Base-by-base conservation (phyloP, 1,140 invertebrate species). In the Ladona fulva region DNA sequence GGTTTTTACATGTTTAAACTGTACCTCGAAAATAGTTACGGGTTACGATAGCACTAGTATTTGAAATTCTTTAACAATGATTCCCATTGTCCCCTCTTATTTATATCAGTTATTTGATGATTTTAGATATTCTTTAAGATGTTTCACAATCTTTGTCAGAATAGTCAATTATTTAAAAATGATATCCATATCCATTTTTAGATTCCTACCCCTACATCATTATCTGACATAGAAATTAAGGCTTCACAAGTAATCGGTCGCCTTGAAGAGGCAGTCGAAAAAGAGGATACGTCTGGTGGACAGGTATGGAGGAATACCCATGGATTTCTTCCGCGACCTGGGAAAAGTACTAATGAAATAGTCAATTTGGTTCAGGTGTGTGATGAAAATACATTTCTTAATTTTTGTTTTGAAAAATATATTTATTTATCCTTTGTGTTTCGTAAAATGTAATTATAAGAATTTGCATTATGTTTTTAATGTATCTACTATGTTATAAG, bases 171-270 rank as follows among this genome's bases (percentile, higher is more conserved):
- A 37, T 8, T 37, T 37, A 37, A 8, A 37, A 37, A 37, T 37
- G 29, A n/a, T n/a, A n/a, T 37, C 3, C 8, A 37, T 37, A 1
- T 37, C 1, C 8, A 37, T 37, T 66, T 66, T 16, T 12, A 66
- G 52, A 66, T 66, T 19, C 19, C 16, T n/a, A 25, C 25, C 19
- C 8, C 37, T 10, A 42, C 59, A 74, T 74, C 80, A 66, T 82
- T 90, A 76, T 86, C 84, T 74, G 88, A 87, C 73, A 83, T 91
- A 79, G 89, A 91, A 82, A 90, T 91, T 83, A 90, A 91, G 83
- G 89, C 90, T 37, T 90, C 89, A 7, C 88, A 90, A 82, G 89
- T 90, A 80, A 90, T 91, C 79, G 89, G 88, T 76, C 85, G 89
- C 76, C 83, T 91, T 42, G 90, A 91, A 82, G 89, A 90, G 52